phyloP scores from a whole-genome alignment of 2,113 vertebrate genomes.

The Microtus richardsoni region DNA sequence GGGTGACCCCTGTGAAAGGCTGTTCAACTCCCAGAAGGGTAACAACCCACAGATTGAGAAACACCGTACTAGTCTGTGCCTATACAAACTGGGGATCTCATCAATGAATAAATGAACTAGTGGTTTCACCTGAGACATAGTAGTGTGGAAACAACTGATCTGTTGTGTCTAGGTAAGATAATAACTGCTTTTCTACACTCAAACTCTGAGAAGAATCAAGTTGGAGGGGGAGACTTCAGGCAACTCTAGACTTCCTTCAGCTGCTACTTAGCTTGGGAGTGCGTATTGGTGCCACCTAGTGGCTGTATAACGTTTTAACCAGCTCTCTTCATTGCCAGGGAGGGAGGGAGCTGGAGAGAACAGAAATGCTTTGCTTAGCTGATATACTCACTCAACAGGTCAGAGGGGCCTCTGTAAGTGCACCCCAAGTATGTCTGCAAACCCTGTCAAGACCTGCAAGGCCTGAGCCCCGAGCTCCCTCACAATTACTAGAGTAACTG shows the following conservation, averaged over 20 bases:
- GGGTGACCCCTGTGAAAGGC: not conserved
- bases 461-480: not conserved
- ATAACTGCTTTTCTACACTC: not conserved
- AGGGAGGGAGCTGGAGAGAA: not conserved
- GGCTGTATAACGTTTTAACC: not conserved
- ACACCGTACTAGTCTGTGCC: not conserved
- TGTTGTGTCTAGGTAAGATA: not conserved
- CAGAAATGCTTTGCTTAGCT: not conserved
- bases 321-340: not conserved
- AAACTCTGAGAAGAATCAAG: not conserved
- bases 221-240: not conserved
- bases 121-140: not conserved
- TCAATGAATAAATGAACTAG: not conserved
- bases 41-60: not conserved
- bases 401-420: not conserved
- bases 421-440: not conserved
- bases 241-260: not conserved
- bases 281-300: constrained; percentile 20
- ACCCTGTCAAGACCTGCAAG: not conserved
- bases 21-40: not conserved
- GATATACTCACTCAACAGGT: not conserved
- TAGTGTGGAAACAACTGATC: not conserved
- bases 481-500: not conserved
- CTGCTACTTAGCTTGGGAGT: not conserved
- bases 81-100: not conserved